A percentile compares a stretch with the other conserved stretches of the same genome.
Conservation (phyloP, 1,140 invertebrate genomes). For the Temnothorax longispinosus region DNA sequence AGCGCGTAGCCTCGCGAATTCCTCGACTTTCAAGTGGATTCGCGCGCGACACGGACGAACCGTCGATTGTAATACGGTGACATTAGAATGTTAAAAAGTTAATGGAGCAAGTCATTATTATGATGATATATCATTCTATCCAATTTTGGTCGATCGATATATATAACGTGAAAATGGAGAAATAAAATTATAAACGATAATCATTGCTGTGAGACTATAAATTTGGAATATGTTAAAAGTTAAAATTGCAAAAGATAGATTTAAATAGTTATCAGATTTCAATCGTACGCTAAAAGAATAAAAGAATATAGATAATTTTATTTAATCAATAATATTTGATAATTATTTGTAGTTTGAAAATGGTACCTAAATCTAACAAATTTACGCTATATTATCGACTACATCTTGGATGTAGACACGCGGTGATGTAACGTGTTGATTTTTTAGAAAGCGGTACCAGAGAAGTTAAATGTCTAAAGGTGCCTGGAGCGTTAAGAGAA, state of each 20-base stretch:
- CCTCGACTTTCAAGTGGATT: slow-evolving; percentile 37
- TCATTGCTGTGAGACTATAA: neutral
- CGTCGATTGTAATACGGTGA: slow-evolving; percentile 9
- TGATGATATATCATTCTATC: too few relatives aligned
- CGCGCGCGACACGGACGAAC: neutral
- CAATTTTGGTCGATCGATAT: neutral
- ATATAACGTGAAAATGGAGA: neutral
- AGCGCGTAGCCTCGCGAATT: slow-evolving; percentile 37
- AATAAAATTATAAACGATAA: neutral
- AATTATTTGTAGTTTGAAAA: neutral
- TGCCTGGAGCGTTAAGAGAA: slow-evolving; percentile 25
- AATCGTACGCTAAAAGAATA: neutral
- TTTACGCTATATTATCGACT: neutral
- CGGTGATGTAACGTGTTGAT: neutral
- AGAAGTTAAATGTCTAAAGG: slow-evolving; percentile 27
- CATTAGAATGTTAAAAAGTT: neutral
- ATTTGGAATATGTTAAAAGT: neutral
- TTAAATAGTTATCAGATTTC: neutral
- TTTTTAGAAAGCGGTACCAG: slow-evolving; percentile 14
- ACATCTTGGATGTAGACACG: neutral
- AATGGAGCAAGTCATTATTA: neutral
- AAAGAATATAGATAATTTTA: neutral
- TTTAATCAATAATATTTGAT: neutral
- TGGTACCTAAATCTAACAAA: neutral
- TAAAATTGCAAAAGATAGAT: neutral